Evolutionary conservation across 2,888 invertebrate species (phyloP).

Genomic region (Phengaris arion): DNA sequence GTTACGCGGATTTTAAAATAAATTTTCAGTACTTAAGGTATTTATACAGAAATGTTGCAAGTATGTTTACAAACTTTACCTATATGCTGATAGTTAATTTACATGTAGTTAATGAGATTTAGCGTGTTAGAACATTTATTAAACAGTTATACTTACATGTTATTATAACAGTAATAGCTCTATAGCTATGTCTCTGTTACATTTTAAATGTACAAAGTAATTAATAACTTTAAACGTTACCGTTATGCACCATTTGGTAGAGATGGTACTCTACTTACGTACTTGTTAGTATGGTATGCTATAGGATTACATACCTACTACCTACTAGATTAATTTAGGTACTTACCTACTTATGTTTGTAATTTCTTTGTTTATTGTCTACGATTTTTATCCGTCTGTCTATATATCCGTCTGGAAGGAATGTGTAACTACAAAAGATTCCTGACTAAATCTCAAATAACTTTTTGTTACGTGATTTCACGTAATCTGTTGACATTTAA

Average conservation of each 20-base stretch:
- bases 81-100: background rate
- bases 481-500: constrained; percentile 10
- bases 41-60: background rate
- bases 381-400: background rate
- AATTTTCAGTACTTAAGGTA: background rate
- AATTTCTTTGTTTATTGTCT: background rate
- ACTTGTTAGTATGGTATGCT: too few relatives aligned
- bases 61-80: background rate
- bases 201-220: background rate
- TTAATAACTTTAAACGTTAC: constrained; percentile 7
- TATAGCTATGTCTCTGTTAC: background rate
- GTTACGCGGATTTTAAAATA: background rate
- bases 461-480: background rate
- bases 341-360: background rate
- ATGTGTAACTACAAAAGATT: background rate
- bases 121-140: background rate
- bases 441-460: background rate
- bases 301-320: too few relatives aligned
- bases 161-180: background rate
- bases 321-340: too few relatives aligned
- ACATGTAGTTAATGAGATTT: background rate
- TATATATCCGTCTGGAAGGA: background rate
- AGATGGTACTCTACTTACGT: background rate
- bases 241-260: background rate
- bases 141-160: background rate